Conservation (phyloP, 2,113 vertebrate genomes). For the Scolopax mira region DNA sequence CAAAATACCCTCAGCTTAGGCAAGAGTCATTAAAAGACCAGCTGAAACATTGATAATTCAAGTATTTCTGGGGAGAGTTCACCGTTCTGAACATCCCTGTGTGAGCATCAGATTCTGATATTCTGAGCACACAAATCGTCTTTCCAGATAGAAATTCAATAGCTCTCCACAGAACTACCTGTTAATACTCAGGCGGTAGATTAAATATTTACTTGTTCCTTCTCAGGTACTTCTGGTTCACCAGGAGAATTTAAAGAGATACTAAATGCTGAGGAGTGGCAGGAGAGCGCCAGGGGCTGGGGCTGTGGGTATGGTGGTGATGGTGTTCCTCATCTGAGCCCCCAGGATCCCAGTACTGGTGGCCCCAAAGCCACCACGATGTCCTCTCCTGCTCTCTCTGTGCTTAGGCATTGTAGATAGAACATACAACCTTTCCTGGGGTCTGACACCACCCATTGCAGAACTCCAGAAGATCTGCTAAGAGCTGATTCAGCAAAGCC, state of each 20-base stretch:
- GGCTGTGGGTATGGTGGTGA: accelerated
- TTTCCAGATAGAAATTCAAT: slow-evolving; percentile 29
- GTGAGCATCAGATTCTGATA: background rate
- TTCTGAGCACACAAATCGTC: background rate
- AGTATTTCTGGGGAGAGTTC: background rate
- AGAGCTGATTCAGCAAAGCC: background rate
- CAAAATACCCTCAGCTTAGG: background rate
- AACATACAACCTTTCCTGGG: background rate
- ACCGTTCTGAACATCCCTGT: background rate
- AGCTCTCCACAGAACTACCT: background rate
- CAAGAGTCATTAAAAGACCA: background rate
- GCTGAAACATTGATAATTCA: background rate
- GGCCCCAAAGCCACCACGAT: accelerated
- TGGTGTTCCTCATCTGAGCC: background rate
- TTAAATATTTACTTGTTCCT: slow-evolving; percentile 60
- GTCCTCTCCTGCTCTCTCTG: background rate
- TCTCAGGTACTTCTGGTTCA: background rate
- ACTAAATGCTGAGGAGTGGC: background rate
- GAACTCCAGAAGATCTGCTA: background rate
- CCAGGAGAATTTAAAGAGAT: slow-evolving; percentile 19
- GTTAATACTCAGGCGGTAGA: slow-evolving; percentile 14
- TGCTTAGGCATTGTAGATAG: accelerated
- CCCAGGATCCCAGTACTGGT: accelerated
- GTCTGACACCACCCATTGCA: background rate
- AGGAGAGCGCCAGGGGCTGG: accelerated